phyloP scores from a whole-genome alignment of 2,113 vertebrate species.

The Rhadina sibilatrix region DNA sequence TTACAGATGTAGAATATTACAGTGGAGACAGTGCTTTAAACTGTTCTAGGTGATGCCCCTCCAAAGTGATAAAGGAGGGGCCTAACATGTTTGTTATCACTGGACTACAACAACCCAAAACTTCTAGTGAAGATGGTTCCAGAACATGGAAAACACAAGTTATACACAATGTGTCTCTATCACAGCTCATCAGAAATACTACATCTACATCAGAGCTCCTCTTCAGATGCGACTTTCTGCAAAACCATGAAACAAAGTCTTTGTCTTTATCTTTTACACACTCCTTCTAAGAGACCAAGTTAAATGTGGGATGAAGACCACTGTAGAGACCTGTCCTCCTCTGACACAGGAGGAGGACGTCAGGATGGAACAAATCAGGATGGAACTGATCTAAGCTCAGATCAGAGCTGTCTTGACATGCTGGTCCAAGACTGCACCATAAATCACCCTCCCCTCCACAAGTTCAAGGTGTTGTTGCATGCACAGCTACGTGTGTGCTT shows the following conservation, averaged over 20 bases:
- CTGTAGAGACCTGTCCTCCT: background rate
- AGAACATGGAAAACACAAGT: background rate
- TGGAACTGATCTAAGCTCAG: background rate
- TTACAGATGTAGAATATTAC: rapidly evolving
- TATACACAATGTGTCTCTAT: background rate
- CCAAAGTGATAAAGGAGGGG: background rate
- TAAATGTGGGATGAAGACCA: rapidly evolving
- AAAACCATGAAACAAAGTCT: background rate
- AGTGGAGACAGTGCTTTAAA: background rate
- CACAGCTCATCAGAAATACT: background rate
- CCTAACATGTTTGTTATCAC: rapidly evolving
- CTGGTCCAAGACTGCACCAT: background rate
- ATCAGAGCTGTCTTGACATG: background rate
- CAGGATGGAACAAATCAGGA: background rate
- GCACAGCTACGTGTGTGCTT: background rate
- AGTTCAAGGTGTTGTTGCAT: background rate
- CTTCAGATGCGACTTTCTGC: background rate
- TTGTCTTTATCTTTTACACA: background rate
- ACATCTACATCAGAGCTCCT: background rate
- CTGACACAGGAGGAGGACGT: too few species aligned
- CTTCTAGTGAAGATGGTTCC: background rate
- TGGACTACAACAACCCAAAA: background rate
- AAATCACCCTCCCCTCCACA: background rate
- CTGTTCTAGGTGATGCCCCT: background rate
- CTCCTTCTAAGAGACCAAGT: background rate